Evolutionary conservation across 2,888 invertebrate species (phyloP).

Genomic region (Pyrocoelia pectoralis): DNA sequence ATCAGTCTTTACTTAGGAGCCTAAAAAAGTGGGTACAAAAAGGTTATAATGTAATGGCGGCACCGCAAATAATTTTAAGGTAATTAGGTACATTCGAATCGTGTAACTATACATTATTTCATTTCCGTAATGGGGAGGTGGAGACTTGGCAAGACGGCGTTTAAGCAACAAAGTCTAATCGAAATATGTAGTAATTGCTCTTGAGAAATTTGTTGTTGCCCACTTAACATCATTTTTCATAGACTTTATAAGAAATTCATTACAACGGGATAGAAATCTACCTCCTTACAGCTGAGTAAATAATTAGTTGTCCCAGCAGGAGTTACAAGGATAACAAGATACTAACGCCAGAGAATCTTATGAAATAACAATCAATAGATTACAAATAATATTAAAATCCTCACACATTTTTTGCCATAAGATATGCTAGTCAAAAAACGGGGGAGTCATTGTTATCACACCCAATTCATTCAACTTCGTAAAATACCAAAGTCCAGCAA

Average conservation of each 20-base stretch:
- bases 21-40: too few species aligned
- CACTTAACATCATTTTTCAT: slow-evolving; percentile 43
- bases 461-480: too few species aligned
- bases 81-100: too few species aligned
- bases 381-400: neutral
- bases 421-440: neutral
- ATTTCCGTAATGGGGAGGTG: too few species aligned
- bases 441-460: neutral
- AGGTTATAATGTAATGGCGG: too few species aligned
- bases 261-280: slow-evolving; percentile 49
- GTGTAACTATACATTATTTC: too few species aligned
- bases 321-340: slow-evolving; percentile 27
- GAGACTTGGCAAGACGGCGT: too few species aligned
- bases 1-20: too few species aligned
- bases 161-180: too few species aligned
- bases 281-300: slow-evolving; percentile 37
- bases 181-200: too few species aligned
- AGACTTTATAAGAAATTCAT: slow-evolving; percentile 52
- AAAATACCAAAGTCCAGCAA: neutral
- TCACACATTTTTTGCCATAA: slow-evolving; percentile 1
- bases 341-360: slow-evolving; percentile 17
- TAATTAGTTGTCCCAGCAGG: slow-evolving; percentile 35
- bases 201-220: too few species aligned
- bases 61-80: too few species aligned
- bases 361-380: slow-evolving; percentile 1